phyloP scores from a whole-genome alignment of 2,113 vertebrate genomes.

The Pao palembangensis region DNA sequence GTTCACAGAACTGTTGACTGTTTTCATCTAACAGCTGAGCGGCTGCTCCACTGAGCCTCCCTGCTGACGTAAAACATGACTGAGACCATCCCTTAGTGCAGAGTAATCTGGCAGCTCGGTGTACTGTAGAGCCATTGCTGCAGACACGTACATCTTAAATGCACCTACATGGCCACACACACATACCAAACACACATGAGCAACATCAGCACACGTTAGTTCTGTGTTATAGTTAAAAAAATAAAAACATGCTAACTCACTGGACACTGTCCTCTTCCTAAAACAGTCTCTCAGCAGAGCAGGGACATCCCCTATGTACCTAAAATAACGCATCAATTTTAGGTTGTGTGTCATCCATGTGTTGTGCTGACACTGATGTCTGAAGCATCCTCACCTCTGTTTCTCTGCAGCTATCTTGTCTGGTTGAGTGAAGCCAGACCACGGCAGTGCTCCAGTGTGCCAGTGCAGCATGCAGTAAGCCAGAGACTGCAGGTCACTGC shows the following conservation, averaged over 20 bases:
- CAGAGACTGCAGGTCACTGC: conserved; percentile 90
- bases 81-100: conserved; percentile 65
- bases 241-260: conserved; percentile 50
- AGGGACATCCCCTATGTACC: conserved; percentile 73
- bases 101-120: conserved; percentile 81
- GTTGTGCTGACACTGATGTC: neutral
- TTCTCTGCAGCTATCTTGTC: conserved; percentile 77
- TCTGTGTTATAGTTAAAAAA: neutral
- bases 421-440: conserved; percentile 71
- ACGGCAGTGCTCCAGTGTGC: conserved; percentile 83
- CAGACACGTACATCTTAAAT: conserved; percentile 75
- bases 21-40: conserved; percentile 56
- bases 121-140: conserved; percentile 78
- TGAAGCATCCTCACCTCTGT: conserved; percentile 72
- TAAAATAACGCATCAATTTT: conserved; percentile 23
- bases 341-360: neutral
- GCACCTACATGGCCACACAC: conserved; percentile 61
- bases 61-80: conserved; percentile 65
- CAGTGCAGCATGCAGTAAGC: conserved; percentile 91
- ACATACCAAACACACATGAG: conserved; percentile 18
- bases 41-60: conserved; percentile 52
- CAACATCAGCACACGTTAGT: neutral
- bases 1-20: neutral
- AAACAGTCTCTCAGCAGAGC: conserved; percentile 73
- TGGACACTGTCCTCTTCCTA: conserved; percentile 59